Conservation (phyloP, 2,113 vertebrate species). For the Coryphaenoides rupestris region DNA sequence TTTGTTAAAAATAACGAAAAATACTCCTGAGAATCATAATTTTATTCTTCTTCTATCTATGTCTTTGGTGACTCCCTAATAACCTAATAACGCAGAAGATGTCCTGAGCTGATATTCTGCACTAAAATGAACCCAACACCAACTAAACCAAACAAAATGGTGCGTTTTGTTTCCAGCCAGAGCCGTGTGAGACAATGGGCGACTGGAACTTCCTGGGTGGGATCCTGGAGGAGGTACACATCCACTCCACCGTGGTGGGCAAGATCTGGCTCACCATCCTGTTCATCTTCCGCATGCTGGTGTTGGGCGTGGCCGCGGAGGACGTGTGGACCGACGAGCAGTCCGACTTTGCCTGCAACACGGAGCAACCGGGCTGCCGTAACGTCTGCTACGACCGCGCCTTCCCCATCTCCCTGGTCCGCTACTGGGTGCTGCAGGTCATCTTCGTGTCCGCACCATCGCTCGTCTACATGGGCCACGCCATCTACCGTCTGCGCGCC, state of each 20-base stretch:
- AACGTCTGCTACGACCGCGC: conserved; percentile 86
- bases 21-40: too few relatives aligned
- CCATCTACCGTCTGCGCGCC: conserved; percentile 80
- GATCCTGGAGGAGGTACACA: conserved; percentile 88
- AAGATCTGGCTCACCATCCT: conserved; percentile 92
- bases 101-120: too few relatives aligned
- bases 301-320: conserved; percentile 83
- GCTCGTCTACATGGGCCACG: conserved; percentile 88
- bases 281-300: conserved; percentile 87
- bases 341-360: conserved; percentile 87
- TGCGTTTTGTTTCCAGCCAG: conserved; percentile 23
- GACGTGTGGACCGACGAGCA: conserved; percentile 93
- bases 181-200: conserved; percentile 76
- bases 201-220: conserved; percentile 90
- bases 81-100: too few relatives aligned
- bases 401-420: conserved; percentile 89
- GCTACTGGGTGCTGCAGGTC: conserved; percentile 89
- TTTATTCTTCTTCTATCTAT: too few relatives aligned
- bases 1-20: too few relatives aligned
- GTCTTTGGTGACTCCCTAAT: too few relatives aligned
- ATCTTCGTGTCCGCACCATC: conserved; percentile 89
- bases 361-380: conserved; percentile 84
- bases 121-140: too few relatives aligned
- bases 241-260: conserved; percentile 86
- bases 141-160: background rate